Evolutionary conservation across 1,140 invertebrate species (phyloP), one percentile per base, ranked within the genome.

Genomic region (Druon quercuslanigerum): DNA sequence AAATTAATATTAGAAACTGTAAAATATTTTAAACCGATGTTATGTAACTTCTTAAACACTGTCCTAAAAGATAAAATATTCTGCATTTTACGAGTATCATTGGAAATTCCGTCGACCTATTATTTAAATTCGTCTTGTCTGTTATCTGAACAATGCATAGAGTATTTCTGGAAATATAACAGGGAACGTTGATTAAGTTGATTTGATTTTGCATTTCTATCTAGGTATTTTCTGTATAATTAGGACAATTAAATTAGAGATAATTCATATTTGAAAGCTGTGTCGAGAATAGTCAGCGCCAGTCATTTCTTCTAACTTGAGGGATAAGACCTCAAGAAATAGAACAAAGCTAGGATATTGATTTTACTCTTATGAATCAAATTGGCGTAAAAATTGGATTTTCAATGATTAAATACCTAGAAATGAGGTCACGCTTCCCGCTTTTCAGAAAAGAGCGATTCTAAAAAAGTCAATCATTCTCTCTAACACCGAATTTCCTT

Each of bases 361-460:
- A 19, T 56, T 56, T 17, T 19, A 56, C 17, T 11, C n/a, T 9
- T 9, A 25, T 57, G 19, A 11, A 25, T 25, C 19, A 57, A 12
- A 19, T 57, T 57, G 16, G 40, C 13, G 20, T 33, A 11, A 66
- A 66, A 46, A 40, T 54, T 54, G 52, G 5, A 11, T 54, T 54
- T 9, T 17, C 17, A 19, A 54, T 9, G 9, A 54, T 3, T 19
- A 4, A n/a, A 54, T 11, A 46, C 40, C 2, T 9, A 8, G n/a
- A 54, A 54, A 54, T 19, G 60, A 66, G 60, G 60, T 40, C 60
- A 66, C 25, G 60, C 25, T 66, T 66, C 60, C 33, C 60, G 60
- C 60, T 66, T 66, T 66, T 66, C 60, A 66, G 33, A 66, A 33
- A 66, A 20, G 40, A 66, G 14, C 33, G 40, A 66, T 66, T 40